These are phyloP conservation scores for Eucidaris tribuloides DNA, from an alignment of 35 echinoderm and acorn worm genomes.

Conservation along the genomic window DNA sequence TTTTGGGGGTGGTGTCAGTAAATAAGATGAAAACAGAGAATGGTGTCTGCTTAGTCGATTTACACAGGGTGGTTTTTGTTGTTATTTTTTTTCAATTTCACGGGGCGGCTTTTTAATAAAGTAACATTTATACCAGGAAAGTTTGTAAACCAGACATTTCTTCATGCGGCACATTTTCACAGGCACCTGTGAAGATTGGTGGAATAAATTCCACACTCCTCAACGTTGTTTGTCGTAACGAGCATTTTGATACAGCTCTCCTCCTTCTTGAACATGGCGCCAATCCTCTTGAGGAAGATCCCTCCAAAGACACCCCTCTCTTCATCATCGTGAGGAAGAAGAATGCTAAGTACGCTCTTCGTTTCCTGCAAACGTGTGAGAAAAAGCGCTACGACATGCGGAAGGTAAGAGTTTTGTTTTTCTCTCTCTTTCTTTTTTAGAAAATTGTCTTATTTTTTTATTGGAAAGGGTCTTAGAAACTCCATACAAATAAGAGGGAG, in stretches of 20 bases:
- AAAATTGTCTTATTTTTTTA: too few species aligned
- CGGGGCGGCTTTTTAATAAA: too few species aligned
- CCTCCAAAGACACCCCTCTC: background rate
- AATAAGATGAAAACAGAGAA: too few species aligned
- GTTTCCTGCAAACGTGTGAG: background rate
- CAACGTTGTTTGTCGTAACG: background rate
- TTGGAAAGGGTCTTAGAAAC: too few species aligned
- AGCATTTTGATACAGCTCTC: background rate
- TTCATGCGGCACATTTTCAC: background rate
- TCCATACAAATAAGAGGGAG: too few species aligned
- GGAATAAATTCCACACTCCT: background rate
- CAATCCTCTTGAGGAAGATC: background rate
- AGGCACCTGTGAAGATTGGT: background rate
- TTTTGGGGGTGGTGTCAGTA: too few species aligned
- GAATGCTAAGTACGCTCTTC: background rate
- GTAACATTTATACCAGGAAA: too few species aligned
- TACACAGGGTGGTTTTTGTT: background rate
- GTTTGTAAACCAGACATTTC: too few species aligned
- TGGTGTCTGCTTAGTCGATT: too few species aligned
- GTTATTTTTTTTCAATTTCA: background rate
- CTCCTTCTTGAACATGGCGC: background rate
- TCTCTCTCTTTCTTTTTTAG: too few species aligned
- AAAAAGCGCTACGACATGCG: background rate
- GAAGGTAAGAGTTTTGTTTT: background rate
- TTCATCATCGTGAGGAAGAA: background rate